These are phyloP conservation scores for Bolborhynchus lineola DNA, from an alignment of 2,113 vertebrate genomes.

Conservation along the genomic window DNA sequence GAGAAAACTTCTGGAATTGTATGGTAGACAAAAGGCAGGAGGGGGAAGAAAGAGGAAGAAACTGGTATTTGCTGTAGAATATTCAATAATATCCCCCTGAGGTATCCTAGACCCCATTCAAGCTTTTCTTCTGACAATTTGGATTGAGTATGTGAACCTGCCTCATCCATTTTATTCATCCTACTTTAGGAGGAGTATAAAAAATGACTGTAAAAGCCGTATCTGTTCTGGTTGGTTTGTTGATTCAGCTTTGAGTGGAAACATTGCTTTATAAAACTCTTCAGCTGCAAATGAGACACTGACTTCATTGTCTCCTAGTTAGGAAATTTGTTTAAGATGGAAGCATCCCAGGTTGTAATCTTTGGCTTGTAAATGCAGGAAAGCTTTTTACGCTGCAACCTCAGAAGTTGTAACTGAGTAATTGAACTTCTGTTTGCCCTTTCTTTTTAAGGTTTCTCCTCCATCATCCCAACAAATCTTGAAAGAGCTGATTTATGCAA, in stretches of 20 bases:
- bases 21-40: not conserved
- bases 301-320: not conserved
- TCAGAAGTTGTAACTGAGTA: not conserved
- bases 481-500: not conserved
- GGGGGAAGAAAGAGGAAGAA: not conserved
- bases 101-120: not conserved
- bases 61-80: not conserved
- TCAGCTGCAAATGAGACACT: constrained; percentile 16
- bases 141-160: not conserved
- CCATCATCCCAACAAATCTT: not conserved
- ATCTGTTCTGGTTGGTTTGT: not conserved
- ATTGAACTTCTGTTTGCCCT: constrained; percentile 12
- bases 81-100: not conserved
- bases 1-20: not conserved
- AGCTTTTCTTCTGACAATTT: not conserved
- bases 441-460: not conserved
- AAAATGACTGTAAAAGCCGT: not conserved
- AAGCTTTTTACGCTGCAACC: not conserved
- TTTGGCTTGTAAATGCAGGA: not conserved
- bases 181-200: not conserved
- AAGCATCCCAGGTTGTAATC: not conserved
- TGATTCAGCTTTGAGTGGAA: constrained; percentile 9
- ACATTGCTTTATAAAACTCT: not conserved
- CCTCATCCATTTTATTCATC: not conserved
- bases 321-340: constrained; percentile 13